Base-by-base conservation (phyloP, 1,140 invertebrate species). In the Meteorus sp. region DNA sequence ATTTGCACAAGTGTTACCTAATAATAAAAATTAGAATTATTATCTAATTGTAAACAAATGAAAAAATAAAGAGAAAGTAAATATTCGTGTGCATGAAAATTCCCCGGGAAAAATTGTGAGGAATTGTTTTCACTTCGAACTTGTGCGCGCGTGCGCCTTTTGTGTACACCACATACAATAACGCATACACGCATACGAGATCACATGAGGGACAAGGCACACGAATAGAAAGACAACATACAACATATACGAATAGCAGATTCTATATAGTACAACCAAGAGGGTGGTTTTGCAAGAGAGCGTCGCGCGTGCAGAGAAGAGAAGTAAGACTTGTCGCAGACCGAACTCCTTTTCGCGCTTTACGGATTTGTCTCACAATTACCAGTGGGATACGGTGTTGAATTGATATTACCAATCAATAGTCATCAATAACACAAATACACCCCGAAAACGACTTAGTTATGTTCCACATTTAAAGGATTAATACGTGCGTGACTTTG, bases 281-380 rank as follows among this genome's bases (percentile, higher is more conserved):
- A 50, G 44, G 44, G 45, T n/a, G 45, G 56, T 22, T 58, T 19
- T 20, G 20, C 43, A n/a, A n/a, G n/a, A n/a, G n/a, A n/a, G 48
- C 37, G 56, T 52, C 56, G 56, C 56, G 56, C 56, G 56, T 59
- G 27, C 56, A 59, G 56, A 59, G 39, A 59, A 50, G 48, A 52
- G 56, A 58, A 44, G n/a, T 51, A 59, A 59, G 56, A 57, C 44
- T 37, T 33, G 55, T 27, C 47, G 35, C 37, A 52, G 56, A 37
- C 33, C 44, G 37, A 59, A 59, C 25, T 43, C 48, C 48, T 44
- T 51, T 52, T 58, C 47, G 45, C 56, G 56, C 47, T 35, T 13
- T 52, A 37, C 33, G 25, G 33, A 37, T 29, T 66, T 51, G 66
- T 61, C 63, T 67, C 58, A 39, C 8, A 39, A 15, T 7, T n/a